Conservation (phyloP, 1,140 invertebrate species). For the Drosophila orosa region DNA sequence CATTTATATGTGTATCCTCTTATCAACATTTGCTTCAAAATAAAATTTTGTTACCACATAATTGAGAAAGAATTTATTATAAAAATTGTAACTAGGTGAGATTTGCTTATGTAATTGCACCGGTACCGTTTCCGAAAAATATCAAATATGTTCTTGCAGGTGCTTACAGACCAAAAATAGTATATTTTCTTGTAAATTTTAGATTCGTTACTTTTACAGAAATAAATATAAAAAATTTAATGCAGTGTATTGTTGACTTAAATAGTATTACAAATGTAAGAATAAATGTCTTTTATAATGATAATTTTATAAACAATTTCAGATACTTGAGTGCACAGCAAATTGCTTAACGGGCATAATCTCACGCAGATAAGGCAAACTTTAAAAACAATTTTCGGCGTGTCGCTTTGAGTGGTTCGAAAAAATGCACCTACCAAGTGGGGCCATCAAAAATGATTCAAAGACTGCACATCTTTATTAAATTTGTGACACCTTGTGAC, state of each 20-base stretch:
- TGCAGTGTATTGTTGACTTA: conserved; percentile 57
- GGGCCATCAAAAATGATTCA: background rate
- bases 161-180: conserved; percentile 43
- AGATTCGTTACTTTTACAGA: conserved; percentile 53
- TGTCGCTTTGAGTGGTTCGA: conserved; percentile 33
- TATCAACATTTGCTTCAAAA: background rate
- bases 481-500: conserved; percentile 61
- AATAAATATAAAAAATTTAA: conserved; percentile 50
- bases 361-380: conserved; percentile 70
- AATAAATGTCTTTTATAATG: conserved; percentile 61
- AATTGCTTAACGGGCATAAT: conserved; percentile 63
- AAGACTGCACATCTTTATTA: conserved; percentile 10
- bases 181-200: conserved; percentile 48
- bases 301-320: conserved; percentile 29
- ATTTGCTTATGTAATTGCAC: conserved; percentile 41
- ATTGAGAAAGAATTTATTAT: conserved; percentile 71
- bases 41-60: conserved; percentile 13
- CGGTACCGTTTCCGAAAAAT: conserved; percentile 47
- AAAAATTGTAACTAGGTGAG: conserved; percentile 69
- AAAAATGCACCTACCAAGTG: conserved; percentile 1
- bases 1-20: background rate
- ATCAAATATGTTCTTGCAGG: conserved; percentile 55
- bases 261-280: conserved; percentile 60
- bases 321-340: conserved; percentile 52
- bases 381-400: conserved; percentile 56